Percentiles rank a stretch among this genome's conserved stretches.
Evolutionary conservation across 2,888 invertebrate genomes (phyloP).

Genomic region (Mongoloraphidia duomilia): DNA sequence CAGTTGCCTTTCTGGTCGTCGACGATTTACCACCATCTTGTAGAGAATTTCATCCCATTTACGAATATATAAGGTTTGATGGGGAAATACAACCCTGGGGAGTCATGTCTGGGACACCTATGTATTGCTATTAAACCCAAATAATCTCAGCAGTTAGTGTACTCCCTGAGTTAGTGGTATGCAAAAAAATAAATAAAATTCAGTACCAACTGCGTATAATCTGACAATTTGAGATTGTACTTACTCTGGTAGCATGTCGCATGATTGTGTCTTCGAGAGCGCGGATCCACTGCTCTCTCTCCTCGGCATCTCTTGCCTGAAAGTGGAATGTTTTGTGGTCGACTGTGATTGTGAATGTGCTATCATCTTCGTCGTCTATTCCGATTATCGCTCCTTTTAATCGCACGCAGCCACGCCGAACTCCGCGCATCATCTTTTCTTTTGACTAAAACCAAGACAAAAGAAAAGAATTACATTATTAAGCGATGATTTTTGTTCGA

Average conservation of each 20-base stretch:
- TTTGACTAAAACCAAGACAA: slow-evolving; percentile 61
- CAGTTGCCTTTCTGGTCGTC: too few species aligned
- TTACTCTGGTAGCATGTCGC: slow-evolving; percentile 56
- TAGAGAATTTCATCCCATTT: too few species aligned
- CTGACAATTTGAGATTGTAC: slow-evolving; percentile 9
- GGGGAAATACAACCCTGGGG: too few species aligned
- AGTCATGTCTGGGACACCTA: too few species aligned
- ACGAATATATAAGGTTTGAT: too few species aligned
- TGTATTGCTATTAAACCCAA: too few species aligned
- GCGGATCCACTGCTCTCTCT: slow-evolving; percentile 92
- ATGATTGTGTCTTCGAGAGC: slow-evolving; percentile 89
- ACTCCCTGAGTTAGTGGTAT: too few species aligned
- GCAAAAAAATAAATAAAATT: not conserved
- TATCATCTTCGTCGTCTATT: slow-evolving; percentile 98
- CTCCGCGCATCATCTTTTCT: slow-evolving; percentile 97
- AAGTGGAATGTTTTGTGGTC: slow-evolving; percentile 99
- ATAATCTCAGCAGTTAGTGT: too few species aligned
- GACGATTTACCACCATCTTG: too few species aligned
- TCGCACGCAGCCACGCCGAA: slow-evolving; percentile 92
- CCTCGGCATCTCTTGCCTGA: slow-evolving; percentile 89
- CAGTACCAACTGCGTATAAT: not conserved
- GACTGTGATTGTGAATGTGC: slow-evolving; percentile 96
- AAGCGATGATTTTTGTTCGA: too few species aligned
- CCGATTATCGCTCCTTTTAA: slow-evolving; percentile 94
- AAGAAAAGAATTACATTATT: too few species aligned